A percentile compares a stretch with the other conserved stretches of the same genome.
These are phyloP conservation scores for Oxytorus armatus DNA, from an alignment of 2,888 invertebrate genomes.

Conservation along the genomic window DNA sequence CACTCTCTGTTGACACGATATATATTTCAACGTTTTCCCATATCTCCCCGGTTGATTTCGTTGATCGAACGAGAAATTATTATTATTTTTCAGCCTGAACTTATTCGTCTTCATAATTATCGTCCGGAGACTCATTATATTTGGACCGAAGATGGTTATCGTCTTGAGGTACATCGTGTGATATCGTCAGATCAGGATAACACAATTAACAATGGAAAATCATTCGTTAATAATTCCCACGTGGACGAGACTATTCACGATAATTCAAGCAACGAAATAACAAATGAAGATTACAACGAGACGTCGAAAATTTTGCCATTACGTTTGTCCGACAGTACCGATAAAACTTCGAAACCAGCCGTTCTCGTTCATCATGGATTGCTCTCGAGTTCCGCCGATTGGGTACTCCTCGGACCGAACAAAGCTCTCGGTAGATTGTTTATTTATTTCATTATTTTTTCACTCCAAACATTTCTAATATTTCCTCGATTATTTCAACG, in stretches of 20 bases:
- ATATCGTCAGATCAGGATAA: constrained; percentile 67
- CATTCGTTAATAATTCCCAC: constrained; percentile 3
- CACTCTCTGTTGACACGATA: no score
- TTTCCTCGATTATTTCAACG: background rate
- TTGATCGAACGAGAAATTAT: background rate
- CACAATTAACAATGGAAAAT: constrained; percentile 18
- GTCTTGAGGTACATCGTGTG: constrained; percentile 84
- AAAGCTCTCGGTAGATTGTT: constrained; percentile 78
- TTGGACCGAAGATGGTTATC: constrained; percentile 85
- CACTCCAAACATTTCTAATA: background rate
- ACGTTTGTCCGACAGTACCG: constrained; percentile 5
- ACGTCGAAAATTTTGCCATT: constrained; percentile 29
- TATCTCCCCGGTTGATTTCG: background rate
- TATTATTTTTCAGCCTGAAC: constrained; percentile 81
- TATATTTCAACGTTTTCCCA: no score
- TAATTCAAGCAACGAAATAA: constrained; percentile 5
- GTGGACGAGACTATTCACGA: constrained; percentile 4
- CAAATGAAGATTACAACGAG: constrained; percentile 1
- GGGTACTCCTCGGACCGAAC: constrained; percentile 81
- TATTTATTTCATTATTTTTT: background rate
- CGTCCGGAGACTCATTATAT: constrained; percentile 84
- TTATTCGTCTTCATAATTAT: constrained; percentile 84
- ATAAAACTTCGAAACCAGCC: constrained; percentile 71
- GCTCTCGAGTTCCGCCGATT: constrained; percentile 81
- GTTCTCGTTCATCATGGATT: constrained; percentile 80